Conservation (phyloP, 2,797 vertebrate species). For the Rhabdophis nuchalis region DNA sequence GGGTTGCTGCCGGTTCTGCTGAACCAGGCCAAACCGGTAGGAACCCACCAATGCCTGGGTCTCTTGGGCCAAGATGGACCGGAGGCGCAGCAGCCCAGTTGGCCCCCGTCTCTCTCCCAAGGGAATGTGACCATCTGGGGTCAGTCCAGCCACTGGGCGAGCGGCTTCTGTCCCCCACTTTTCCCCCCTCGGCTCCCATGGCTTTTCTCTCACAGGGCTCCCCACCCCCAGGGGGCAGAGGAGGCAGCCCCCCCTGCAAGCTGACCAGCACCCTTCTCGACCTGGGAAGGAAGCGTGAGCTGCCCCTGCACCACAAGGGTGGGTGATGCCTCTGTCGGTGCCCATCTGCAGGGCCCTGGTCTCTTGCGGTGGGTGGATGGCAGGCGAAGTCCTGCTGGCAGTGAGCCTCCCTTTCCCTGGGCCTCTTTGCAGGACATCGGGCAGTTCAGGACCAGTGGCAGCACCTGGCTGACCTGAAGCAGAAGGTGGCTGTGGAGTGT, state of each 20-base stretch:
- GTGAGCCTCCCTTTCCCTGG: not conserved
- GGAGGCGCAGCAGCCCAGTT: conserved; percentile 67
- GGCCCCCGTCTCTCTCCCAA: conserved; percentile 79
- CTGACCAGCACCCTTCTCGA: conserved; percentile 80
- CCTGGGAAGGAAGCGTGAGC: conserved; percentile 80
- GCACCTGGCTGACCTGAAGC: conserved; percentile 89
- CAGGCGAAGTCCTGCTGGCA: not conserved
- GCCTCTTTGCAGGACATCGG: conserved; percentile 82
- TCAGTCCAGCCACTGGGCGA: fast-evolving
- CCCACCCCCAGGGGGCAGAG: conserved; percentile 68
- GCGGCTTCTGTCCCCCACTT: too few relatives aligned
- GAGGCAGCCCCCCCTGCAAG: conserved; percentile 78
- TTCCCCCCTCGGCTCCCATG: not conserved
- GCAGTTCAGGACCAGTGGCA: conserved; percentile 93
- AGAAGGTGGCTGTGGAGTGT: conserved; percentile 85
- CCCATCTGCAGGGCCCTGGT: too few relatives aligned
- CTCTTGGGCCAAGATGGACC: conserved; percentile 85
- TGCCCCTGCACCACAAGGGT: conserved; percentile 85
- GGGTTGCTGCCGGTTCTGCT: too few relatives aligned
- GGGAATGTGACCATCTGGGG: conserved; percentile 64
- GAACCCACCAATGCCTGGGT: conserved; percentile 68
- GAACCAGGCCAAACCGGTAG: too few relatives aligned
- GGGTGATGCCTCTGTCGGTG: not conserved
- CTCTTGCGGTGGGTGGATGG: fast-evolving
- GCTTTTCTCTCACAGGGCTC: not conserved